Percentiles rank a stretch among this genome's conserved stretches.
These are phyloP conservation scores for Chloromyia formosa DNA, from an alignment of 2,888 invertebrate genomes.

Conservation along the genomic window DNA sequence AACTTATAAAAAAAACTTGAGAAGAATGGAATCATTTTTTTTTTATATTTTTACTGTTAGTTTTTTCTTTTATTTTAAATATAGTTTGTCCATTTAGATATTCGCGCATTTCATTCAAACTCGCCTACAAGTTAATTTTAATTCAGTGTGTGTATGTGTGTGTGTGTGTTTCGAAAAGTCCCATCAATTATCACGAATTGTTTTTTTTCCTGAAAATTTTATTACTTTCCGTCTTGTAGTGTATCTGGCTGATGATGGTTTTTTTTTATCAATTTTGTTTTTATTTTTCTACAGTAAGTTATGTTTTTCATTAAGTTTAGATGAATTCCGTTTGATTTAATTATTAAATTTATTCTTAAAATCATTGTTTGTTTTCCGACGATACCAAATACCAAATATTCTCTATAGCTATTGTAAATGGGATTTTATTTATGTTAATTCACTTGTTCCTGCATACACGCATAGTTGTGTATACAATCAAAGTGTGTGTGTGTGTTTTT, in stretches of 20 bases:
- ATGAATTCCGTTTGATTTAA: neutral
- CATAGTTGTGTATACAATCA: neutral
- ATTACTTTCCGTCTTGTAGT: too few species aligned
- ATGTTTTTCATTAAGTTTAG: conserved; percentile 30
- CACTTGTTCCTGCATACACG: neutral
- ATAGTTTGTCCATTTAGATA: conserved; percentile 10
- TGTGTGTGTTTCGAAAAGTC: too few species aligned
- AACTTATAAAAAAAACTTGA: neutral
- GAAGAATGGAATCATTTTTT: neutral
- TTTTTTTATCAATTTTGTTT: neutral
- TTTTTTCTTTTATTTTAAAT: neutral
- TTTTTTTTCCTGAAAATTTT: too few species aligned
- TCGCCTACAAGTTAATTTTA: too few species aligned
- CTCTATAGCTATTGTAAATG: neutral
- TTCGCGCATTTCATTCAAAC: too few species aligned
- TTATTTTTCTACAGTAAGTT: conserved; percentile 17
- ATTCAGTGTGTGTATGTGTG: too few species aligned
- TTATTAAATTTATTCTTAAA: neutral
- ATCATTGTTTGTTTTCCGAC: neutral
- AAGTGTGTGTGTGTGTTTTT: too few species aligned
- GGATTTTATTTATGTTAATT: neutral
- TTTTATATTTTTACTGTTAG: too few species aligned
- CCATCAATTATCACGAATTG: too few species aligned
- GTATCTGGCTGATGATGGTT: neutral
- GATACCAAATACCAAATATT: too few species aligned